Conservation (phyloP, 2,797 vertebrate genomes). For the Pipistrellus pipistrellus region DNA sequence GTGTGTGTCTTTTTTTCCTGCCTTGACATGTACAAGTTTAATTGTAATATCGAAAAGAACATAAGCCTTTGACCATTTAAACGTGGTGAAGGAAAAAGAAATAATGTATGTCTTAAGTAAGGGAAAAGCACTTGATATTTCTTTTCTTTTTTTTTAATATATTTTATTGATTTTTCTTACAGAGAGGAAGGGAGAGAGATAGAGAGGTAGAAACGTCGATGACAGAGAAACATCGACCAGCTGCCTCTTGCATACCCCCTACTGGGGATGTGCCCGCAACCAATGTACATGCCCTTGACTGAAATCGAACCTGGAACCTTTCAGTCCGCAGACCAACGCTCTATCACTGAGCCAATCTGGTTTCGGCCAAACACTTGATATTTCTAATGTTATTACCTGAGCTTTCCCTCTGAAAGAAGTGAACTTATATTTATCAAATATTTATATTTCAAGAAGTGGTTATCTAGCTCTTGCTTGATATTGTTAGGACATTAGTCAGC, state of each 20-base stretch:
- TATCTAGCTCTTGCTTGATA: neutral
- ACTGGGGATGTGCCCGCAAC: no score
- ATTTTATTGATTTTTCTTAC: no score
- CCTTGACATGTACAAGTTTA: neutral
- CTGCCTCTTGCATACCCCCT: no score
- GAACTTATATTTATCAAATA: neutral
- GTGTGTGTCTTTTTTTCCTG: conserved; percentile 1
- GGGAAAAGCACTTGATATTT: neutral
- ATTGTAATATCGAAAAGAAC: neutral
- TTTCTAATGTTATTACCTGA: conserved; percentile 8
- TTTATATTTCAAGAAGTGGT: neutral
- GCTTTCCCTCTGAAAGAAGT: conserved; percentile 45
- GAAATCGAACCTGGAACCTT: no score
- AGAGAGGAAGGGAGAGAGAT: no score
- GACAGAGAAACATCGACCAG: no score
- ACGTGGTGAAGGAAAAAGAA: neutral
- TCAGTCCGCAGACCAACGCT: no score
- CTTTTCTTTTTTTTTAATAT: neutral
- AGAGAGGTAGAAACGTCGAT: no score
- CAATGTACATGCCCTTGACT: no score
- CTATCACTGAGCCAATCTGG: no score
- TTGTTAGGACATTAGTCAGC: neutral
- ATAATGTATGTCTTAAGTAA: neutral
- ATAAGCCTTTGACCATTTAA: neutral
- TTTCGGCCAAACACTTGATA: neutral